Percentiles rank a stretch among this genome's conserved stretches.
phyloP scores from a whole-genome alignment of 1,140 invertebrate species.

The Neoseiulus cucumeris region DNA sequence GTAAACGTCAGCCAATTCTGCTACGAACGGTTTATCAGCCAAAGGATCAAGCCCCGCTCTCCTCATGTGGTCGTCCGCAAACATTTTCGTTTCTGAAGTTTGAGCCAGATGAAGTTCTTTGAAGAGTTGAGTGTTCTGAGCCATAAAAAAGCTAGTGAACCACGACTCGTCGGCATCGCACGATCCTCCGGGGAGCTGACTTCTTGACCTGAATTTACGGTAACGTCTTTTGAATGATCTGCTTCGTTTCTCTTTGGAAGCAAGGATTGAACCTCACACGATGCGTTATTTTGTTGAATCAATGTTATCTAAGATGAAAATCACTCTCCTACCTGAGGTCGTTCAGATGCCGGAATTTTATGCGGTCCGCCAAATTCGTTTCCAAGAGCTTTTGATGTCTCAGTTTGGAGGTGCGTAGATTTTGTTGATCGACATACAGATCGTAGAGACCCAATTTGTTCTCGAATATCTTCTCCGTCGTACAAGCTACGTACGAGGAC shows the following conservation, averaged over 20 bases:
- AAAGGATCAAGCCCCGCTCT: conserved; percentile 28
- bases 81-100: neutral
- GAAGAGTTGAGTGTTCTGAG: conserved; percentile 7
- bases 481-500: conserved; percentile 22
- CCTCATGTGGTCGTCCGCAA: conserved; percentile 22
- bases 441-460: conserved; percentile 29
- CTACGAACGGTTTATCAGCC: conserved; percentile 28
- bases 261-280: no score
- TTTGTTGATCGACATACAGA: conserved; percentile 25
- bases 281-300: no score
- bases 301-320: no score
- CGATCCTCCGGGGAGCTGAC: neutral
- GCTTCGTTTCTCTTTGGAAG: no score
- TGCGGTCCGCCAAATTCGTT: conserved; percentile 25
- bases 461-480: conserved; percentile 33
- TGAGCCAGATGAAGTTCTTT: neutral
- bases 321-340: conserved; percentile 29
- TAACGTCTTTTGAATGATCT: no score
- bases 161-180: neutral
- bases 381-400: conserved; percentile 24
- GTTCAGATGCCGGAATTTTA: conserved; percentile 27
- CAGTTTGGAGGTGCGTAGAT: conserved; percentile 23
- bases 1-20: conserved; percentile 30
- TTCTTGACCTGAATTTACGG: neutral
- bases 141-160: conserved; percentile 1